Evolutionary conservation across 2,797 vertebrate species (phyloP).

Genomic region (Sarcophilus harrisii): DNA sequence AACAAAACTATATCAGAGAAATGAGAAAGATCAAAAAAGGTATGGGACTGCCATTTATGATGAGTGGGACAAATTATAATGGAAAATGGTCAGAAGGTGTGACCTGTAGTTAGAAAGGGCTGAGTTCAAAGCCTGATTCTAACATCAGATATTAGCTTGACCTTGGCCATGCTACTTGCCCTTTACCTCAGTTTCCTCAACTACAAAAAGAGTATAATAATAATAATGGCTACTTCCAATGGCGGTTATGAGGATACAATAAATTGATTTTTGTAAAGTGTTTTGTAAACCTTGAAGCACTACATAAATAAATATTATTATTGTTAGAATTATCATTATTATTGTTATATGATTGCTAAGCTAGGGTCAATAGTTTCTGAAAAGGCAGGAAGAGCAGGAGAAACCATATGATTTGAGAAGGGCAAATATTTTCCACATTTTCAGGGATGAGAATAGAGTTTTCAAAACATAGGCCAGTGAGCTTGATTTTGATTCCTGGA

Average conservation of each 20-base stretch:
- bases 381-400: background rate
- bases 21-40: too few relatives aligned
- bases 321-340: background rate
- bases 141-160: background rate
- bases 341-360: background rate
- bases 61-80: background rate
- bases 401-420: background rate
- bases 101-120: background rate
- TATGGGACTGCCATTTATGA: background rate
- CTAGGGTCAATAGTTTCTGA: background rate
- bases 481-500: background rate
- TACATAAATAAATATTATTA: background rate
- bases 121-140: background rate
- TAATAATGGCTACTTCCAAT: background rate
- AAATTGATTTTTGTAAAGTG: background rate
- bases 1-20: too few relatives aligned
- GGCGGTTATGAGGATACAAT: background rate
- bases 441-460: background rate
- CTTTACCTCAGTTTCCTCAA: background rate
- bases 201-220: background rate
- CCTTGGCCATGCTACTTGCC: background rate
- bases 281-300: background rate
- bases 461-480: background rate
- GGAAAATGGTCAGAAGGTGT: background rate
- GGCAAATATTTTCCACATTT: constrained; percentile 1